Base-by-base conservation (phyloP, 2,797 vertebrate species). In the Gymnodraco acuticeps region DNA sequence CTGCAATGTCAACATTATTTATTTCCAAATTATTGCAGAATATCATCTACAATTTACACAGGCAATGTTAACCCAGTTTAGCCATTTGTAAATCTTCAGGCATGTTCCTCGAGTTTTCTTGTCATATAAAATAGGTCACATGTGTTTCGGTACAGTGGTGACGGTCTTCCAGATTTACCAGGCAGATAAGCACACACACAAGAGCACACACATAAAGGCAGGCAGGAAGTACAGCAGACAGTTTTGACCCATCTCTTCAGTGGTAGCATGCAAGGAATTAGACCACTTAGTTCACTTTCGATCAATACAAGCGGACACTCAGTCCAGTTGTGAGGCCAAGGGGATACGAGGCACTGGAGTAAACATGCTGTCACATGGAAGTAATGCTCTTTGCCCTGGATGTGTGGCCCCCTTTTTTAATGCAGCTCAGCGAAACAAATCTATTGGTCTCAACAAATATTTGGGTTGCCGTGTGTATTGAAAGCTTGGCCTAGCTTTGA, bases 311-410 rank as follows among this genome's bases (percentile, higher is more conserved):
- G 90, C 82, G 63, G 63, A 89, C 87, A 81, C 85, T 68, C 84
- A 60, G 78, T 82, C 78, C 84, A 78, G 70, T 77, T 60, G 82
- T 73, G 72, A 80, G 78, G 81, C 80, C 65, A 83, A 60, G 73
- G 85, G 87, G 83, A 90, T 89, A 87, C 70, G 64, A 82, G 60
- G 68, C 87, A 81, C 74, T 92, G 86, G 92, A 84, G 79, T 92
- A 91, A 95, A 91, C 79, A 90, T 85, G 78, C 75, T 90, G 81
- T 94, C 88, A 93, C 74, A 77, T 87, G 73, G 88, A 94, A 93
- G 83, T 92, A 94, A 94, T 83, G 87, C 91, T 66, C 89, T 89
- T 75, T 63, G 87, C 66, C 80, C 70, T 81, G 78, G 86, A 85
- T 91, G 83, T 80, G 81, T 80, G 81, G 80, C 60, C 89, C 53